Conservation (phyloP, 2,113 vertebrate species). For the Camelus bactrianus region DNA sequence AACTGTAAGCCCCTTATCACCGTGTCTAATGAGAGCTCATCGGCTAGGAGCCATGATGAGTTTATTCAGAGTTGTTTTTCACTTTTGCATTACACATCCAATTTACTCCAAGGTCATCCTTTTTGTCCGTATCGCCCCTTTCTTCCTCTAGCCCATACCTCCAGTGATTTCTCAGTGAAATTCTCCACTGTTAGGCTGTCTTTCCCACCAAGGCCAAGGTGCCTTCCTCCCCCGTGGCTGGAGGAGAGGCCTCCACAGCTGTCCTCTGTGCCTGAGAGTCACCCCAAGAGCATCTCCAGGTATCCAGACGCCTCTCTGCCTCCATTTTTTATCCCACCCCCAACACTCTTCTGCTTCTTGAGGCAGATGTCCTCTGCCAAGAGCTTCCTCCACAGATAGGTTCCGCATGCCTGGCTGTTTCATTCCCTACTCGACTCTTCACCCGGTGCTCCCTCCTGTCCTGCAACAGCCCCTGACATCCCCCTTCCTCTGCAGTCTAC, state of each 20-base stretch:
- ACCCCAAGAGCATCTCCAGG: neutral
- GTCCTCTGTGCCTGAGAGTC: neutral
- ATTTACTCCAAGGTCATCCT: neutral
- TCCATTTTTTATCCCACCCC: neutral
- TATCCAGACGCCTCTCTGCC: neutral
- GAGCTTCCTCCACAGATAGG: accelerated
- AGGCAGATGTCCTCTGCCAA: neutral
- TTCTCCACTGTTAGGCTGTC: neutral
- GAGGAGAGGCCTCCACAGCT: neutral
- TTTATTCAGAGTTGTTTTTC: neutral
- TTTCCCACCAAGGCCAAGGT: neutral
- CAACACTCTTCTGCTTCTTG: neutral
- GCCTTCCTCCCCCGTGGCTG: neutral
- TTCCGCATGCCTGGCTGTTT: neutral
- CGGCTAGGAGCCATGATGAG: accelerated
- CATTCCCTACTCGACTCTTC: neutral
- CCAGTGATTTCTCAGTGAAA: neutral
- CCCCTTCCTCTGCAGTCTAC: neutral
- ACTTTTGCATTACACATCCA: accelerated
- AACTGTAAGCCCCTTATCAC: neutral
- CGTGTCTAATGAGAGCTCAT: accelerated
- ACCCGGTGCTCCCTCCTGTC: neutral
- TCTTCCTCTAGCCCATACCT: neutral
- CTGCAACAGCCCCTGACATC: neutral
- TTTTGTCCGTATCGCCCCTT: neutral